Base-by-base conservation (phyloP, 1,140 invertebrate species). In the Macrotrachela quadricornifera region DNA sequence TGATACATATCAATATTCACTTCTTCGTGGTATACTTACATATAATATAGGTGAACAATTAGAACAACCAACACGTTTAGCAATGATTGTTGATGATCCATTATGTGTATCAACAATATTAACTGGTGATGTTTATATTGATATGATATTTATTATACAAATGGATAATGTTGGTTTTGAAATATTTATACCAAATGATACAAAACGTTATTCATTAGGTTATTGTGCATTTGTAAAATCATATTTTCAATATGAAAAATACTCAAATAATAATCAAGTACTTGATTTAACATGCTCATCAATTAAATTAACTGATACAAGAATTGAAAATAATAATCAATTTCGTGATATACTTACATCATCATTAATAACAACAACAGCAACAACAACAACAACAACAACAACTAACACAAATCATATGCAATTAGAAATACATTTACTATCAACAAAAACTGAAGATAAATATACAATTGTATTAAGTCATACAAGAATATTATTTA, bases 41-140 rank as follows among this genome's bases (percentile, higher is more conserved):
- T 82, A 85, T 64, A 96, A 97, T 72, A 78, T 96, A 43, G 87
- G 85, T 14, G 90, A 97, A 67, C 76, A 77, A 56, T 70, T 90
- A 13, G 80, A 82, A 54, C 81, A 84, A 18, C 52, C 58, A 63
- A 65, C 54, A 57, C 63, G 49, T 49, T 66, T 65, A 12, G 60
- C 61, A 38, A 67, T 63, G 42, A 57, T 64, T 56, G 64, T 68
- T 12, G 37, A 42, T 18, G n/a, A 39, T 49, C 18, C 50, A 40
- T 18, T 47, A 13, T 52, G 41, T 42, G 16, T 16, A 59, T 55
- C 62, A 64, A 68, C 63, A 58, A 61, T 64, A 9, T 55, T 65
- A 49, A 63, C 59, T 58, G 66, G 62, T 4, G 55, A 61, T 36
- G 61, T 71, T 40, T 87, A 83, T 79, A 81, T 78, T 10, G 73